Percentiles rank a stretch among this genome's conserved stretches.
phyloP scores from a whole-genome alignment of 2,888 invertebrate genomes.

The Netelia melanura region DNA sequence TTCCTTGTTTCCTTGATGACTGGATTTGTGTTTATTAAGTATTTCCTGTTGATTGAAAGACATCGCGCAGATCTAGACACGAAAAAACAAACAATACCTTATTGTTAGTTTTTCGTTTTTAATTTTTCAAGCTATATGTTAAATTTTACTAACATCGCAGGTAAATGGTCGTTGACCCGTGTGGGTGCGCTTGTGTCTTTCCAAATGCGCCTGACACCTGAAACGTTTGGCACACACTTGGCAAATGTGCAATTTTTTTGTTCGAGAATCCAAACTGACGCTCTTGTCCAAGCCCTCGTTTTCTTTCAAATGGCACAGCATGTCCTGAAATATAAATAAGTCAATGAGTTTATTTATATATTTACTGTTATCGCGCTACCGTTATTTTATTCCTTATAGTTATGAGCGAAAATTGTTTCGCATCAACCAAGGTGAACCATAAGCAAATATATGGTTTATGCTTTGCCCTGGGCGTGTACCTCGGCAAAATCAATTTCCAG shows the following conservation, averaged over 20 bases:
- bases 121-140: neutral
- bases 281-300: constrained; percentile 68
- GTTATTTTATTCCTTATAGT: neutral
- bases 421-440: too few species aligned
- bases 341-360: neutral
- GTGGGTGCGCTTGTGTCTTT: constrained; percentile 86
- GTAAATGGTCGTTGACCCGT: constrained; percentile 87
- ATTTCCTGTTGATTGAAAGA: constrained; percentile 82
- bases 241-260: constrained; percentile 74
- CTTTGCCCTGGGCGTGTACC: constrained; percentile 69
- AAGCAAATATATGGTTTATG: neutral
- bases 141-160: constrained; percentile 82
- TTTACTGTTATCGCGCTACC: neutral
- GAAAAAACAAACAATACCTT: neutral
- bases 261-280: constrained; percentile 18
- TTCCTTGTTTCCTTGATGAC: constrained; percentile 80
- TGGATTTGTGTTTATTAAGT: constrained; percentile 80
- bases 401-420: neutral
- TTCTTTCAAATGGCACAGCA: constrained; percentile 80
- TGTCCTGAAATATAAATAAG: constrained; percentile 73
- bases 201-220: constrained; percentile 87
- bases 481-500: constrained; percentile 82
- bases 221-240: constrained; percentile 86
- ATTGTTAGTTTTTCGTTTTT: neutral
- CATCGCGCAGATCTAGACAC: constrained; percentile 80